Evolutionary conservation across 1,140 invertebrate species (phyloP).

Genomic region (Rhyacophila brunnea): DNA sequence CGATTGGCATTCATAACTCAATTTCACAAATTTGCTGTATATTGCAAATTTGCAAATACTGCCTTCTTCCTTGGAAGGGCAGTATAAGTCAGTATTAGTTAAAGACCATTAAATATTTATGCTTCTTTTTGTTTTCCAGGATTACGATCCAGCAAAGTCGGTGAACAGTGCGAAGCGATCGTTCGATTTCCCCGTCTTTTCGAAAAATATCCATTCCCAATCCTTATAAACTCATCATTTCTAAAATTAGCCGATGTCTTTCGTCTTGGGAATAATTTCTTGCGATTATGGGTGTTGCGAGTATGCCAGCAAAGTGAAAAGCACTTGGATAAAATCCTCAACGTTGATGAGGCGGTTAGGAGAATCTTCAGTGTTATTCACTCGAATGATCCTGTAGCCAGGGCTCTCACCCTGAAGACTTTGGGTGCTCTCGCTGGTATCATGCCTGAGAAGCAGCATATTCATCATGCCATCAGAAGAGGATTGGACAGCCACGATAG

Average conservation of each 20-base stretch:
- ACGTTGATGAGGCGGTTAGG: slow-evolving; percentile 93
- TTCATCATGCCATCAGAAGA: slow-evolving; percentile 90
- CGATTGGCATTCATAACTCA: no score
- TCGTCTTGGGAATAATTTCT: slow-evolving; percentile 87
- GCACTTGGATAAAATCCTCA: slow-evolving; percentile 94
- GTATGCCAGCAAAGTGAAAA: slow-evolving; percentile 95
- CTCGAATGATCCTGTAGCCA: slow-evolving; percentile 93
- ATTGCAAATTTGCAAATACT: no score
- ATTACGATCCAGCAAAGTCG: slow-evolving; percentile 82
- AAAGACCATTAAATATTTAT: no score
- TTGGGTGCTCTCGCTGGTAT: slow-evolving; percentile 90
- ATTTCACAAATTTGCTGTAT: no score
- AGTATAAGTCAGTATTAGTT: no score
- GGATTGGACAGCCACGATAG: slow-evolving; percentile 93
- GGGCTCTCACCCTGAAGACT: slow-evolving; percentile 85
- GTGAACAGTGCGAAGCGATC: slow-evolving; percentile 95
- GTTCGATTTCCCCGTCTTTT: slow-evolving; percentile 91
- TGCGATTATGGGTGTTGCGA: slow-evolving; percentile 88
- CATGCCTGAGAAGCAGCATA: slow-evolving; percentile 90
- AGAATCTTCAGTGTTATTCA: slow-evolving; percentile 94
- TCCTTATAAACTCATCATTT: slow-evolving; percentile 94
- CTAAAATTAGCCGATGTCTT: slow-evolving; percentile 94
- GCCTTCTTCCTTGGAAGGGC: no score
- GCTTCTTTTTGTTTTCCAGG: slow-evolving; percentile 59
- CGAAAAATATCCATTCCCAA: slow-evolving; percentile 97